These are phyloP conservation scores for Aix galericulata DNA, from an alignment of 2,113 vertebrate genomes.

Conservation along the genomic window DNA sequence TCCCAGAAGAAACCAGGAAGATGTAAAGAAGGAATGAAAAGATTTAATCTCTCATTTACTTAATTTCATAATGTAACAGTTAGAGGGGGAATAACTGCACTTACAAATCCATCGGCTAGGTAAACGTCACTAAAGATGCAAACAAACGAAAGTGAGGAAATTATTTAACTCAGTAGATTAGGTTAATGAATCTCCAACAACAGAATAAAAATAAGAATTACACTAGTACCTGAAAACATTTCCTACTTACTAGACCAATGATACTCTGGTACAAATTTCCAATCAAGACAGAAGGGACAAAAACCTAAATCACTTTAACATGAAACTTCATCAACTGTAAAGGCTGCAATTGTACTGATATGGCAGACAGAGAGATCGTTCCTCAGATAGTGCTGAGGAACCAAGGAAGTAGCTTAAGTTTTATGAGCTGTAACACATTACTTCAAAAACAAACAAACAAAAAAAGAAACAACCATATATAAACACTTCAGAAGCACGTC, in stretches of 20 bases:
- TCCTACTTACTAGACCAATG: background rate
- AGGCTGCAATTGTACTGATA: background rate
- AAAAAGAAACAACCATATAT: background rate
- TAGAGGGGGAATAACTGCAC: background rate
- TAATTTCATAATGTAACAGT: background rate
- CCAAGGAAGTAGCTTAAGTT: background rate
- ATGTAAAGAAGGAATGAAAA: background rate
- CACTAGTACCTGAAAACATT: background rate
- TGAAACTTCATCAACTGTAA: background rate
- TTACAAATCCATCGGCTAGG: background rate
- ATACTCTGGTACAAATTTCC: background rate
- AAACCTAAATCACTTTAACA: accelerated
- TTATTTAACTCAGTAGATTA: background rate
- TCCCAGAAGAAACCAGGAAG: background rate
- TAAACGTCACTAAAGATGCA: background rate
- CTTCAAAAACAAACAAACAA: background rate
- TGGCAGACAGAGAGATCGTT: background rate
- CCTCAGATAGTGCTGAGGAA: background rate
- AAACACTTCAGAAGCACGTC: background rate
- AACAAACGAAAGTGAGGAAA: background rate
- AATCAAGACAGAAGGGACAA: background rate
- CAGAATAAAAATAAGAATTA: background rate
- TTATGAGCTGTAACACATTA: background rate
- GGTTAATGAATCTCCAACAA: background rate
- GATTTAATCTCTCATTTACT: background rate